phyloP scores from a whole-genome alignment of 37 sponge, comb jelly and placozoan species.

The Diacarnus erythraeanus region DNA sequence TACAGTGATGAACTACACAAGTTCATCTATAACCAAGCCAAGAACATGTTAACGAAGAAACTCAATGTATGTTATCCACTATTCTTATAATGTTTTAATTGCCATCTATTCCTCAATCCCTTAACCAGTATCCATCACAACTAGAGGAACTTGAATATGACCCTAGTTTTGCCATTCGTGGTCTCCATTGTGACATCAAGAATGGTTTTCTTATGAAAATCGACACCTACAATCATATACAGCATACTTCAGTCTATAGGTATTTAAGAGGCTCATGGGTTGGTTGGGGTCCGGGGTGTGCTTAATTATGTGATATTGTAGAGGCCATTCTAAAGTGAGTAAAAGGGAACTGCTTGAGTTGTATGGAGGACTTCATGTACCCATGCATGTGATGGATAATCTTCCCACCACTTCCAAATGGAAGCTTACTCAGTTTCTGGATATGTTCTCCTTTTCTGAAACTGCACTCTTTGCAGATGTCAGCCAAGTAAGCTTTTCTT shows the following conservation, averaged over 20 bases:
- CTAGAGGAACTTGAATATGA: constrained; percentile 72
- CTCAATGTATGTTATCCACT: constrained; percentile 39
- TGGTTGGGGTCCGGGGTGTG: background rate
- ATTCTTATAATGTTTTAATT: background rate
- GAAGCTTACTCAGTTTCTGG: constrained; percentile 75
- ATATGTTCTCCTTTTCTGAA: constrained; percentile 84
- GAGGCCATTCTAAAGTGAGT: constrained; percentile 67
- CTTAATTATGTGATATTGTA: background rate
- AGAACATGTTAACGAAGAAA: constrained; percentile 68
- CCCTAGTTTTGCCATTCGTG: constrained; percentile 87
- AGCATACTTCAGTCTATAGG: constrained; percentile 85
- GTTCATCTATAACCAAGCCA: constrained; percentile 77
- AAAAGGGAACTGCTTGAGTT: constrained; percentile 55
- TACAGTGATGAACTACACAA: constrained; percentile 79
- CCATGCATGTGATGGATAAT: constrained; percentile 69
- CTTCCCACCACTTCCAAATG: background rate
- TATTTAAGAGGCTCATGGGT: no score
- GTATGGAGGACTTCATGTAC: constrained; percentile 84
- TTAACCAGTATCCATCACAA: constrained; percentile 73
- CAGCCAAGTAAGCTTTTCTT: constrained; percentile 58
- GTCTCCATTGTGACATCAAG: constrained; percentile 86
- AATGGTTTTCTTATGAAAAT: constrained; percentile 85
- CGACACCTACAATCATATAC: constrained; percentile 84
- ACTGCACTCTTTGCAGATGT: constrained; percentile 76
- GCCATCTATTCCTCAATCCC: background rate